Percentiles rank a stretch among this genome's conserved stretches.
Evolutionary conservation across 2,113 vertebrate species (phyloP).

Genomic region (Donacobius atricapilla): DNA sequence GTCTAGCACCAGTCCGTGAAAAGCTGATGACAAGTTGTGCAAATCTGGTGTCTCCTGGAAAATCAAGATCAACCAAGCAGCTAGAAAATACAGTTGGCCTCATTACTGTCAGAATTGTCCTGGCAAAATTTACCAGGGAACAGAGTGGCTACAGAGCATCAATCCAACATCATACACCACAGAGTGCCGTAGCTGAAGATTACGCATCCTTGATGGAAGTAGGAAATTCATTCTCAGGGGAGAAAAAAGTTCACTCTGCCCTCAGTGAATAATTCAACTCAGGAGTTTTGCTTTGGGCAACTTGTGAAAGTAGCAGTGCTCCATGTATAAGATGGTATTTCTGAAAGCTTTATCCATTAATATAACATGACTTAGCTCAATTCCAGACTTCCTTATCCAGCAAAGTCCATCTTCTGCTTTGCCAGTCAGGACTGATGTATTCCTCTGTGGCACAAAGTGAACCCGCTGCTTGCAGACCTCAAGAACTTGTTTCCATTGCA

Average conservation of each 20-base stretch:
- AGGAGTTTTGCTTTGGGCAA: slow-evolving; percentile 45
- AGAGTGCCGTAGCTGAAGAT: background rate
- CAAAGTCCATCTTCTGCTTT: background rate
- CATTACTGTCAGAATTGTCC: background rate
- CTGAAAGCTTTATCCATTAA: slow-evolving; percentile 56
- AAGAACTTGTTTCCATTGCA: background rate
- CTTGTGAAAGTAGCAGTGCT: slow-evolving; percentile 20
- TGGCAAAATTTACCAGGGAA: background rate
- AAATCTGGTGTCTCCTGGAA: background rate
- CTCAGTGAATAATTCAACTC: slow-evolving; percentile 56
- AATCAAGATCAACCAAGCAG: background rate
- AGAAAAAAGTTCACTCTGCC: background rate
- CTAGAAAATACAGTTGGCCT: background rate
- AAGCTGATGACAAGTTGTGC: background rate
- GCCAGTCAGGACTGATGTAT: background rate
- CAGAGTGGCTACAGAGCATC: background rate
- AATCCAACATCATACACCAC: background rate
- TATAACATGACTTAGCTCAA: slow-evolving; percentile 34
- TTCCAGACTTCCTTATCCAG: background rate
- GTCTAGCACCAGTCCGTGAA: background rate
- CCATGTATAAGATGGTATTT: slow-evolving; percentile 22
- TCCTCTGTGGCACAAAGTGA: background rate
- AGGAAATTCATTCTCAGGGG: background rate
- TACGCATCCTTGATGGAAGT: background rate
- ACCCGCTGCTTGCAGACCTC: slow-evolving; percentile 7